phyloP scores from a whole-genome alignment of 2,888 invertebrate species.

The Trachelus tabidus region DNA sequence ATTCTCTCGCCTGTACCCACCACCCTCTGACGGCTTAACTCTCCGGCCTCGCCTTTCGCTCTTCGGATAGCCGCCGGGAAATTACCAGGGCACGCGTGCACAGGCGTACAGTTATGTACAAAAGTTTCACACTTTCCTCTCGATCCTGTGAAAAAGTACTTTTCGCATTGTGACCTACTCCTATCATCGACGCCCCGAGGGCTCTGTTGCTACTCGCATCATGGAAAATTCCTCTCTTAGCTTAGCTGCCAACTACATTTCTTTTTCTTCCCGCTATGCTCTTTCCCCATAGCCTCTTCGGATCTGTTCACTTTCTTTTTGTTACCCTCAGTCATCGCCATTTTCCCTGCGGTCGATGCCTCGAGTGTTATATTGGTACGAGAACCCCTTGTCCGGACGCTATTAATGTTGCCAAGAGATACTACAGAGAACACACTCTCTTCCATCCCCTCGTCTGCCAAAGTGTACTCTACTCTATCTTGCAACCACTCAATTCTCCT shows the following conservation, averaged over 20 bases:
- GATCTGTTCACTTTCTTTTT: neutral
- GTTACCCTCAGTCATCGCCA: neutral
- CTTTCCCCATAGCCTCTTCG: neutral
- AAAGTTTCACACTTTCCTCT: neutral
- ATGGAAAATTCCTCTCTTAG: neutral
- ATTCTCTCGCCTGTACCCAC: conserved; percentile 34
- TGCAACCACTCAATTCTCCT: neutral
- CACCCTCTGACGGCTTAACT: conserved; percentile 9
- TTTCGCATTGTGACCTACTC: neutral
- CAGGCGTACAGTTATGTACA: neutral
- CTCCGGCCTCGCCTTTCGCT: neutral
- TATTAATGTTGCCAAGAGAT: neutral
- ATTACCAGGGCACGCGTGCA: neutral
- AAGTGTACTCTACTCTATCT: neutral
- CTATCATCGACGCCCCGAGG: neutral
- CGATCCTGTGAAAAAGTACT: neutral
- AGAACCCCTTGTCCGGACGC: neutral
- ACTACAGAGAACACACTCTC: neutral
- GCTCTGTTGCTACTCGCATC: neutral
- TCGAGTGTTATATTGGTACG: neutral
- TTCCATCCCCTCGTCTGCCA: neutral
- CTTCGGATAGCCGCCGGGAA: neutral
- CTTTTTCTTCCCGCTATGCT: neutral
- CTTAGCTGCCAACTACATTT: neutral
- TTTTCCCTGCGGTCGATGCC: neutral